Evolutionary conservation across 2,113 vertebrate species (phyloP), one percentile per base, ranked within the genome.

Genomic region (Sapajus apella): DNA sequence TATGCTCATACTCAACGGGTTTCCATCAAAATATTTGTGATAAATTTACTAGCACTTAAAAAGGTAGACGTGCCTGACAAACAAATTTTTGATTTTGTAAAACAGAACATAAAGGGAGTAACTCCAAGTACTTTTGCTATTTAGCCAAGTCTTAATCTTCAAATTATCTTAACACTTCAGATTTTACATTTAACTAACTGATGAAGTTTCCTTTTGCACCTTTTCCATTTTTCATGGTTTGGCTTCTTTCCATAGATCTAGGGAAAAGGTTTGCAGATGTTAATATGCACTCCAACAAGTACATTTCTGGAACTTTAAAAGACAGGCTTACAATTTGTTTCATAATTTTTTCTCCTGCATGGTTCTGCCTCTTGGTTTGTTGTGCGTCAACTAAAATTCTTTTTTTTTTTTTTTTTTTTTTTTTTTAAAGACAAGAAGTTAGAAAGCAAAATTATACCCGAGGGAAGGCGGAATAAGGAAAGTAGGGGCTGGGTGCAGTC

Each of bases 81-180:
- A 58, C 40, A 95, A 89, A 96, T 86, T 82, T 58, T 92, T 75
- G 16, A 55, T 37, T 95, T 72, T 93, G 76, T 84, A 20, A 45
- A 93, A 75, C 0, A 94, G 66, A 86, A 82, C 8, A 1, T 93
- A 72, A 97, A 97, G 35, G 35, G 30, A 94, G 80, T 3, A 77
- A 89, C 37, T 95, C 64, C 16, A 56, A 84, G 75, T 52, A 43
- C 68, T 77, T 90, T 40, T 95, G 87, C 90, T 73, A 80, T 64
- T 92, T 87, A 96, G 64, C 43, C 50, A 90, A 92, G 72, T 82
- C 56, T 93, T 97, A 86, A 86, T 95, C 79, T 93, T 81, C 43
- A 93, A 87, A 83, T 56, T 93, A 76, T 43, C 83, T 91, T 86
- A 86, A 73, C 61, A 87, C 75, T 90, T 95, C 12, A 72, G 89